Conservation (phyloP, 2,888 invertebrate species). For the Adelphocoris suturalis region DNA sequence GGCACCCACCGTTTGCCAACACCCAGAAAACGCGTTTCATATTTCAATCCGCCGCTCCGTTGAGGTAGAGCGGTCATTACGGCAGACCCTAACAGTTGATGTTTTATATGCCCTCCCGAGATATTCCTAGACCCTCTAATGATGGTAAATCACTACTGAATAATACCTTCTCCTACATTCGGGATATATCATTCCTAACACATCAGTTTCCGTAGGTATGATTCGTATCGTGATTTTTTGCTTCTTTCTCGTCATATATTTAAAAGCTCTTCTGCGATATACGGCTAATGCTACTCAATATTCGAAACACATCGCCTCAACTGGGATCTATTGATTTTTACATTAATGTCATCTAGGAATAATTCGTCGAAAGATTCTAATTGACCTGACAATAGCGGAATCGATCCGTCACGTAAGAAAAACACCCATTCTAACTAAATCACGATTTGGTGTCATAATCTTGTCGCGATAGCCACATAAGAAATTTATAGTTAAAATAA, state of each 20-base stretch:
- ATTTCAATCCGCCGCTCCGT: background rate
- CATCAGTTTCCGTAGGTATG: background rate
- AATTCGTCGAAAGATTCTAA: no score
- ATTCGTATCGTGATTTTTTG: background rate
- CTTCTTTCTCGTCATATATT: constrained; percentile 1
- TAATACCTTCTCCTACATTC: background rate
- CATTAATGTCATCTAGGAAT: no score
- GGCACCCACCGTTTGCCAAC: background rate
- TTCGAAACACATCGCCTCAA: background rate
- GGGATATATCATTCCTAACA: background rate
- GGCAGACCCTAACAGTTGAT: background rate
- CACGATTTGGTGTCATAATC: no score
- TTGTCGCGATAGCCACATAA: no score
- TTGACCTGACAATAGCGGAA: no score
- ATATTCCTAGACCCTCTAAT: constrained; percentile 24
- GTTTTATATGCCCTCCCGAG: background rate
- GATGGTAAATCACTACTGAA: constrained; percentile 10
- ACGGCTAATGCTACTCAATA: background rate
- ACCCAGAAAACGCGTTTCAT: background rate
- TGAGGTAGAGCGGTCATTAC: constrained; percentile 12
- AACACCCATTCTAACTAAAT: no score
- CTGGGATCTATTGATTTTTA: no score
- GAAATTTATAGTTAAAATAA: no score
- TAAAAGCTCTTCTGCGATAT: background rate
- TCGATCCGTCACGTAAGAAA: no score